These are phyloP conservation scores for Lepidochitona cinerea DNA, from an alignment of 2,888 invertebrate species.

Conservation along the genomic window DNA sequence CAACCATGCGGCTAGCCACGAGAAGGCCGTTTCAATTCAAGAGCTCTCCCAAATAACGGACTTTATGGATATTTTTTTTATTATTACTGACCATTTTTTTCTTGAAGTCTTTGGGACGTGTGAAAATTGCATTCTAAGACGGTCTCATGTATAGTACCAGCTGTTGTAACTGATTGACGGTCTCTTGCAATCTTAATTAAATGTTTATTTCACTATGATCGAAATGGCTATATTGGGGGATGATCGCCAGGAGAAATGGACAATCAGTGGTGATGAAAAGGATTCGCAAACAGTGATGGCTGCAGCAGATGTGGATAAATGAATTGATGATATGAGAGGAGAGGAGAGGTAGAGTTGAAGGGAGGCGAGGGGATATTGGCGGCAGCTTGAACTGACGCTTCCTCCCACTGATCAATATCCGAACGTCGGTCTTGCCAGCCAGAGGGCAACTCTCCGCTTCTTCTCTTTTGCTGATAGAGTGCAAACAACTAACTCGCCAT, in stretches of 20 bases:
- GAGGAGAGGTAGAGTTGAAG: neutral
- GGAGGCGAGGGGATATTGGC: neutral
- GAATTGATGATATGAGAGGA: neutral
- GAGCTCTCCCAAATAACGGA: neutral
- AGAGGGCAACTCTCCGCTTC: too few species aligned
- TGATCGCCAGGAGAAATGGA: slow-evolving; percentile 2
- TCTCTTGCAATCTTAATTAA: slow-evolving; percentile 6
- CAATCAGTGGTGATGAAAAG: slow-evolving; percentile 2
- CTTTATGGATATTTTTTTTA: neutral
- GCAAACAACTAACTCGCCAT: neutral
- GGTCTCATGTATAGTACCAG: neutral
- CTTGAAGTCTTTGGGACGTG: too few species aligned
- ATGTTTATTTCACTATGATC: slow-evolving; percentile 8
- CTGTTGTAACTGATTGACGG: slow-evolving; percentile 7
- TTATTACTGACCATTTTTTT: too few species aligned
- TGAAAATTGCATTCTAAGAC: too few species aligned
- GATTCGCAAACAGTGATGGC: neutral
- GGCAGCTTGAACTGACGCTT: slow-evolving; percentile 4
- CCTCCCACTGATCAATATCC: neutral
- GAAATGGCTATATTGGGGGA: slow-evolving; percentile 2
- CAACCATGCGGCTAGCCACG: neutral
- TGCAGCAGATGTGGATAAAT: slow-evolving; percentile 5
- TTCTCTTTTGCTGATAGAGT: too few species aligned
- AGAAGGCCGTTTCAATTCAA: neutral
- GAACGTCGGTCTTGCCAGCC: too few species aligned